Conservation (phyloP, 1,140 invertebrate species). For the Pygmarrhopalites habei region DNA sequence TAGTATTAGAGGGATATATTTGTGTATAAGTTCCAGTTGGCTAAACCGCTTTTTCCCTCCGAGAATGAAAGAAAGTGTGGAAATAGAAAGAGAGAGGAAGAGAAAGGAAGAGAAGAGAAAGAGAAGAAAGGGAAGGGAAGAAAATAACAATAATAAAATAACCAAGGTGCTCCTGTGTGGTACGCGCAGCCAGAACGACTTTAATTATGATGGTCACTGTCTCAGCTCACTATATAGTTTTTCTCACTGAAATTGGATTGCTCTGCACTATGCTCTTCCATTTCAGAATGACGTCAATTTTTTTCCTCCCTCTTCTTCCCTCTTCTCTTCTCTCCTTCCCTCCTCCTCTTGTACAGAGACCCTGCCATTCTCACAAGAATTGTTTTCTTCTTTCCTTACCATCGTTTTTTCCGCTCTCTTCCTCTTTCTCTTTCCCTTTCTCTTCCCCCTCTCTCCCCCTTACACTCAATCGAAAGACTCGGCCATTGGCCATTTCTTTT, state of each 20-base stretch:
- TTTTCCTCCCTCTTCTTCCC: slow-evolving; percentile 5
- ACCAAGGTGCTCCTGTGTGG: slow-evolving; percentile 11
- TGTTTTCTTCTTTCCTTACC: slow-evolving; percentile 3
- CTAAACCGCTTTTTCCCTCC: not conserved
- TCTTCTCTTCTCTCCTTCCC: slow-evolving; percentile 7
- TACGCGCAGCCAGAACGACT: slow-evolving; percentile 14
- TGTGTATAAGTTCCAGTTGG: not conserved
- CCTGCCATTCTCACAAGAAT: slow-evolving; percentile 14
- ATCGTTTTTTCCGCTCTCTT: slow-evolving; percentile 7
- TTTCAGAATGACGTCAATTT: slow-evolving; percentile 24
- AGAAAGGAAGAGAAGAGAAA: not conserved
- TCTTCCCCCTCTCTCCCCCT: not conserved
- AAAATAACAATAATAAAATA: slow-evolving; percentile 20
- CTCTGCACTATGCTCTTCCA: slow-evolving; percentile 10
- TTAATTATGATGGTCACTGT: slow-evolving; percentile 23
- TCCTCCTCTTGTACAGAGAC: not conserved
- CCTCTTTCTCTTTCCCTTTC: not conserved
- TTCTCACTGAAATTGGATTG: too few species aligned
- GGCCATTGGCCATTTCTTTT: slow-evolving; percentile 20
- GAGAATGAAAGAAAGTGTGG: too few species aligned
- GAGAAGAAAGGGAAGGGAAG: not conserved
- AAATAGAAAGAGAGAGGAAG: not conserved
- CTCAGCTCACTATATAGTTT: too few species aligned
- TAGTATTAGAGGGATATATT: not conserved
- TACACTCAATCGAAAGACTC: slow-evolving; percentile 10